Evolutionary conservation across 2,113 vertebrate genomes (phyloP).

Genomic region (Ariopsis seemanni): DNA sequence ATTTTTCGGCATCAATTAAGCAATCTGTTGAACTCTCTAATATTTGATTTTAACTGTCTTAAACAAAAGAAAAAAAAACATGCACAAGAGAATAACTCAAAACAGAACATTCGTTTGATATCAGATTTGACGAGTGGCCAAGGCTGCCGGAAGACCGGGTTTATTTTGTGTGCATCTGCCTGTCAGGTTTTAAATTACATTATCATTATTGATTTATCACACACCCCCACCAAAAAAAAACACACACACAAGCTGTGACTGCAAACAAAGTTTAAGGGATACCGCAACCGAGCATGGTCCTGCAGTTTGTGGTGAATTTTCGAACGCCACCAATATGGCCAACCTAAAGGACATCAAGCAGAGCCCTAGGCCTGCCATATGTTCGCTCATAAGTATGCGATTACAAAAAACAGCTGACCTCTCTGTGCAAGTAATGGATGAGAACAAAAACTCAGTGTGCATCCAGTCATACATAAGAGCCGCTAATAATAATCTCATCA

Average conservation of each 20-base stretch:
- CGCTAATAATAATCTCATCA: not conserved
- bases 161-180: conserved; percentile 48
- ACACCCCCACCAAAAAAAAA: not conserved
- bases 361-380: conserved; percentile 35
- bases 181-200: conserved; percentile 57
- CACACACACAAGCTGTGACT: conserved; percentile 29
- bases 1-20: conserved; percentile 56
- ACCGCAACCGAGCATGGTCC: not conserved
- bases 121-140: not conserved
- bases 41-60: not conserved
- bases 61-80: not conserved
- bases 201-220: conserved; percentile 66
- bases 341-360: conserved; percentile 15
- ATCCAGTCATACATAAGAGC: not conserved
- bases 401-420: conserved; percentile 11
- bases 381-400: conserved; percentile 32
- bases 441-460: not conserved
- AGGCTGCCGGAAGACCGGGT: not conserved
- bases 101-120: not conserved
- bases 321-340: not conserved
- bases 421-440: not conserved
- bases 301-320: not conserved
- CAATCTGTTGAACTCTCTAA: conserved; percentile 45
- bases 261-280: conserved; percentile 52
- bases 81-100: not conserved